A percentile compares a stretch with the other conserved stretches of the same genome.
Evolutionary conservation across 2,888 invertebrate genomes (phyloP).

Genomic region (Sphaerolaimus hirsutus): DNA sequence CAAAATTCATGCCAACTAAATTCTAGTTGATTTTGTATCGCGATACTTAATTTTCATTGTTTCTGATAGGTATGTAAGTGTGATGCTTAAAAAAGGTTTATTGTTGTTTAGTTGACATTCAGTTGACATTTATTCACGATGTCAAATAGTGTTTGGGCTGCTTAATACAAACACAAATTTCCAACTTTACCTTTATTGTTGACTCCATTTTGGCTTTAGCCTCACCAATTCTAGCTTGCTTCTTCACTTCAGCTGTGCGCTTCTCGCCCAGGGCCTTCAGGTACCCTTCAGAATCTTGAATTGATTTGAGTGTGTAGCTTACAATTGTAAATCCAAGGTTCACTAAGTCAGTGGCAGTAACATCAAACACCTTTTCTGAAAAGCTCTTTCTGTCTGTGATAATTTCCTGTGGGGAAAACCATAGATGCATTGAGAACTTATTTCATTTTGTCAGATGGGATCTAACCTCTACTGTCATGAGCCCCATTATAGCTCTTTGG

Average conservation of each 20-base stretch:
- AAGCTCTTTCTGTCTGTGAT: slow-evolving; percentile 58
- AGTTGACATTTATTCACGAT: no score
- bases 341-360: slow-evolving; percentile 73
- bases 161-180: no score
- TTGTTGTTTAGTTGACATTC: no score
- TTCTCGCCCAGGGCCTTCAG: slow-evolving; percentile 79
- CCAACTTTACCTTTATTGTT: slow-evolving; percentile 48
- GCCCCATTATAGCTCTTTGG: slow-evolving; percentile 81
- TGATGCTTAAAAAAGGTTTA: no score
- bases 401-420: no score
- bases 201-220: slow-evolving; percentile 73
- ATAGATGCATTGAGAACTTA: no score
- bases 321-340: slow-evolving; percentile 90
- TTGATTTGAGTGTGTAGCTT: slow-evolving; percentile 75
- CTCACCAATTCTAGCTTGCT: slow-evolving; percentile 85
- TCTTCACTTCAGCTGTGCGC: slow-evolving; percentile 71
- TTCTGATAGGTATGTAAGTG: no score
- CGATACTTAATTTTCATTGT: no score
- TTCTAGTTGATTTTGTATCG: no score
- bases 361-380: slow-evolving; percentile 68
- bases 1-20: no score
- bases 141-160: no score
- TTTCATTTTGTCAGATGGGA: no score
- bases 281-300: slow-evolving; percentile 82
- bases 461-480: slow-evolving; percentile 52